phyloP scores from a whole-genome alignment of 2,113 vertebrate genomes.

The Corythaeola cristata region DNA sequence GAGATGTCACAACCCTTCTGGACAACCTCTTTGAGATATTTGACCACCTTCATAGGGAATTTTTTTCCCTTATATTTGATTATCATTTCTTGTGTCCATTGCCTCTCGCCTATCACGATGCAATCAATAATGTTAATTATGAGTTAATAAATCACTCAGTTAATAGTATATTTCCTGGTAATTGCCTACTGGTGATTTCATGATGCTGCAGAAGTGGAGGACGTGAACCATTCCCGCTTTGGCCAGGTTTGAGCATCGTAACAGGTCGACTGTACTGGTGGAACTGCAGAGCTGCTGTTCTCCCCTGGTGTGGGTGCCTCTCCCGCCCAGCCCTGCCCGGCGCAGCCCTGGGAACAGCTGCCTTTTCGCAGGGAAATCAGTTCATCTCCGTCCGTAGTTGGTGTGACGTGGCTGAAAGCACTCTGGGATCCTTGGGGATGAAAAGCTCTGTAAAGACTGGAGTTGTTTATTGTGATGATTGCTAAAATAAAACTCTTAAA shows the following conservation, averaged over 20 bases:
- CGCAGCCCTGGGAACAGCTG: not conserved
- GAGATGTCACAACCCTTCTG: not conserved
- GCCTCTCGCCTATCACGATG: not conserved
- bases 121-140: not conserved
- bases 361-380: accelerated
- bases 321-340: not conserved
- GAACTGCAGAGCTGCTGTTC: not conserved
- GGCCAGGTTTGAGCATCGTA: not conserved
- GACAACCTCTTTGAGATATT: not conserved
- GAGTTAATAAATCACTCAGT: not conserved
- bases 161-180: not conserved
- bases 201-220: not conserved
- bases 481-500: not conserved
- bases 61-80: not conserved
- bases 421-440: not conserved
- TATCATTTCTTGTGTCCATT: not conserved
- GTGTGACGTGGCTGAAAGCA: not conserved
- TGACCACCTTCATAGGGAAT: not conserved
- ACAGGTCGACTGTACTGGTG: accelerated
- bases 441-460: not conserved
- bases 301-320: accelerated
- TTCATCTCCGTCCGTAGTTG: not conserved
- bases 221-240: not conserved
- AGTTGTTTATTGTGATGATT: not conserved
- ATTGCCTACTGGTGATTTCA: not conserved